phyloP scores from a whole-genome alignment of 2,888 invertebrate genomes.

The Neoascia interrupta region DNA sequence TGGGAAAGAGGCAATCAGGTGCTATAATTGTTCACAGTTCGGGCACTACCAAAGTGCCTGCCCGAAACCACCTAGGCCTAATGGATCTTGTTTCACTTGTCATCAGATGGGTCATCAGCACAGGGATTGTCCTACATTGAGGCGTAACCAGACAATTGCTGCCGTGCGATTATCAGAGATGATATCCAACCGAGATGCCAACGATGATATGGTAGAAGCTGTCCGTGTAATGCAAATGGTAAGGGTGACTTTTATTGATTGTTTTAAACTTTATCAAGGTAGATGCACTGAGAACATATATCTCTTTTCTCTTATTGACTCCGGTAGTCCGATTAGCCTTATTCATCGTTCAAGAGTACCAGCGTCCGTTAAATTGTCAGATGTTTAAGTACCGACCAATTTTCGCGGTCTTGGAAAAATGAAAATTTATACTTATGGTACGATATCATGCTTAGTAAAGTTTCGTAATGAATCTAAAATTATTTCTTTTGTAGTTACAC shows the following conservation, averaged over 20 bases:
- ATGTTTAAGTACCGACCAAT: slow-evolving; percentile 12
- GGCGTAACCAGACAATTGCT: slow-evolving; percentile 10
- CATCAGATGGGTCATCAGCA: slow-evolving; percentile 24
- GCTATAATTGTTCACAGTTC: slow-evolving; percentile 24
- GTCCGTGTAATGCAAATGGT: slow-evolving; percentile 1
- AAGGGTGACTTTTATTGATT: slow-evolving; percentile 15
- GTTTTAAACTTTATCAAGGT: neutral
- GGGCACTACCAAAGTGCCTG: slow-evolving; percentile 29
- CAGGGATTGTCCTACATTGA: slow-evolving; percentile 10
- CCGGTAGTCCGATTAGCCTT: slow-evolving; percentile 35
- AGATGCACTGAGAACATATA: slow-evolving; percentile 9
- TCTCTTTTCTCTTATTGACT: slow-evolving; percentile 34
- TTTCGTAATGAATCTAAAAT: slow-evolving; percentile 25
- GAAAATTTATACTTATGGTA: slow-evolving; percentile 10
- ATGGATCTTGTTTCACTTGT: slow-evolving; percentile 23
- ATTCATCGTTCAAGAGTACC: slow-evolving; percentile 28
- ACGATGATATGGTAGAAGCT: neutral
- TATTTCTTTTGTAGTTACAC: slow-evolving; percentile 17
- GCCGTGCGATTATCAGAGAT: neutral
- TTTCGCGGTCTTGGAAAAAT: slow-evolving; percentile 20
- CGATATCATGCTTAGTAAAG: slow-evolving; percentile 9
- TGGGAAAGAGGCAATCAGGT: slow-evolving; percentile 2
- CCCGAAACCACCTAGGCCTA: slow-evolving; percentile 4
- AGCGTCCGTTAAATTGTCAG: neutral
- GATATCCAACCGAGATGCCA: neutral